Conservation (phyloP, 2,113 vertebrate species). For the Aix galericulata region DNA sequence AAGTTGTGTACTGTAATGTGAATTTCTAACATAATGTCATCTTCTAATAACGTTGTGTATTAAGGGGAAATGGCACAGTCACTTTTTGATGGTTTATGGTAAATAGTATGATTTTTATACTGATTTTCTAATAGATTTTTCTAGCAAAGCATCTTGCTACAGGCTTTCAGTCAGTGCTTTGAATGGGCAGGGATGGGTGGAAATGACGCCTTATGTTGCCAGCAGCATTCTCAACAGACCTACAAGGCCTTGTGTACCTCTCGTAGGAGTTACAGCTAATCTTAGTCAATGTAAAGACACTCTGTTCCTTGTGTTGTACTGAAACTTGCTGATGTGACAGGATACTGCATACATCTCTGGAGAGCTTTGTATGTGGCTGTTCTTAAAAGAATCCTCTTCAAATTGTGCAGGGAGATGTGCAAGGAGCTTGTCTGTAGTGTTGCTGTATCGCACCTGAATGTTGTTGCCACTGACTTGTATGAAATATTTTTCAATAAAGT, state of each 20-base stretch:
- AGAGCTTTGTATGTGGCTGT: not conserved
- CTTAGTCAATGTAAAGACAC: not conserved
- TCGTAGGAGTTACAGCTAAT: not conserved
- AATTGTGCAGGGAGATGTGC: not conserved
- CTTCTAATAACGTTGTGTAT: not conserved
- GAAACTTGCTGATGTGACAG: not conserved
- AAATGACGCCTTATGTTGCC: not conserved
- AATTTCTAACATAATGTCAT: not conserved
- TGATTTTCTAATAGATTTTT: not conserved
- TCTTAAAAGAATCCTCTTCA: not conserved
- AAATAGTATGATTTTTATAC: not conserved
- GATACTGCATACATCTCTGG: not conserved
- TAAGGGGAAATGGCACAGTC: not conserved
- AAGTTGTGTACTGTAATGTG: not conserved
- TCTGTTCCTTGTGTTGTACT: not conserved
- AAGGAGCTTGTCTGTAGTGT: not conserved
- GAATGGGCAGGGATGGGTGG: not conserved
- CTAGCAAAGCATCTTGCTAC: not conserved
- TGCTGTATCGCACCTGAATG: not conserved
- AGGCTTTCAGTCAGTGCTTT: not conserved
- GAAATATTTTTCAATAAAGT: conserved; percentile 46
- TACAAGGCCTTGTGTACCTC: not conserved
- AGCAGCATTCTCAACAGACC: not conserved
- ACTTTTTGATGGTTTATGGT: conserved; percentile 14
- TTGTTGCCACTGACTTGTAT: not conserved